A percentile compares a stretch with the other conserved stretches of the same genome.
Evolutionary conservation across 2,888 invertebrate species (phyloP).

Genomic region (Octodonta nipae): DNA sequence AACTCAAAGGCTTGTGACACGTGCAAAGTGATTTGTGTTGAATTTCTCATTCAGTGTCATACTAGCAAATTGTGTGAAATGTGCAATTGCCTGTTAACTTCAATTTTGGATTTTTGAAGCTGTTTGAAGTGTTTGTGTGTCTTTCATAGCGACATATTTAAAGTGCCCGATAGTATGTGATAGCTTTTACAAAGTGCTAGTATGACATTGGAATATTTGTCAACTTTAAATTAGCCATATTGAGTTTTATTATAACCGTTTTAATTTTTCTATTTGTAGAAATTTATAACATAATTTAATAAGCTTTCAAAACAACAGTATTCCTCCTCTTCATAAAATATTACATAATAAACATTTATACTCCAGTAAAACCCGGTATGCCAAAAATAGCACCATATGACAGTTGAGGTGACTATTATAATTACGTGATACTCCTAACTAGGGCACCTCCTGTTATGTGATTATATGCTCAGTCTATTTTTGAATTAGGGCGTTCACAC

Average conservation of each 20-base stretch:
- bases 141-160: no score
- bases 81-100: constrained; percentile 7
- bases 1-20: constrained; percentile 14
- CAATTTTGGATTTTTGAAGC: constrained; percentile 1
- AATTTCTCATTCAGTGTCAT: constrained; percentile 20
- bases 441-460: constrained; percentile 18
- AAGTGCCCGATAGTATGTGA: no score
- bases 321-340: no score
- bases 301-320: no score
- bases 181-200: constrained; percentile 13
- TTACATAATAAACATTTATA: no score
- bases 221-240: constrained; percentile 4
- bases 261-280: constrained; percentile 4
- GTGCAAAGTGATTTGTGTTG: constrained; percentile 11
- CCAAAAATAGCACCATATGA: no score
- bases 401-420: no score
- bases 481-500: constrained; percentile 14
- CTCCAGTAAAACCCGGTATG: no score
- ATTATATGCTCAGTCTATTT: constrained; percentile 22
- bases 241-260: constrained; percentile 4
- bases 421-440: constrained; percentile 25
- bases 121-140: no score
- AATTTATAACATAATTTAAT: constrained; percentile 4
- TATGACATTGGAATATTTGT: constrained; percentile 17
- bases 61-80: constrained; percentile 16